Evolutionary conservation across 2,113 vertebrate genomes (phyloP), one percentile per base, ranked within the genome.

Genomic region (Dicrurus megarhynchus): DNA sequence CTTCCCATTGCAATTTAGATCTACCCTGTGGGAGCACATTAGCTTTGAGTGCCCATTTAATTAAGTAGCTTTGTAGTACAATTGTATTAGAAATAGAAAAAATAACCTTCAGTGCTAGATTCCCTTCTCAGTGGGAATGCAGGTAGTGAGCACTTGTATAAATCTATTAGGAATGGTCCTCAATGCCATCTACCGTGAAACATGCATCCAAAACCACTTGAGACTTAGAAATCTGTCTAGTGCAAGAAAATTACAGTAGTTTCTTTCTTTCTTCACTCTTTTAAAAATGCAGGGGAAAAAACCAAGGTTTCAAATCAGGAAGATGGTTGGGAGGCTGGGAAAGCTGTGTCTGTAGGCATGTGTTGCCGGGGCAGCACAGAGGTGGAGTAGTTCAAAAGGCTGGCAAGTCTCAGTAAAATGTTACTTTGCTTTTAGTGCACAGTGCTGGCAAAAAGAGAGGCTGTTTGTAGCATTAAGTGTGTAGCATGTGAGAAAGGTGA

Each of bases 1-100:
- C 85, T 88, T 90, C 71, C 76, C 59, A 5, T 9, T 92, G 83
- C 61, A 83, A 37, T 90, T 93, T 42, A 74, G 42, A 83, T 46
- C 50, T 65, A 77, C 68, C 83, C 87, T 33, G 17, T 63, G 84
- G 87, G 84, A 91, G 55, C 49, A 20, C 0, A 4, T 87, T 65
- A 94, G 18, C 32, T 76, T 90, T 96, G 84, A 93, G 35, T 80
- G 89, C 82, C 75, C 93, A 95, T 95, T 92, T 91, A 95, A 94
- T 95, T 95, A 91, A 71, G 41, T 41, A 57, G 49, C 41, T 76
- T 94, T 77, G 37, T 64, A 89, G 46, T 79, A n/a, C 80, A 82
- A 41, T 91, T 76, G 84, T 83, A 59, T 75, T 83, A 85, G 67
- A 86, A 87, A 56, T 63, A 87, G 74, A 16, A 82, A 85, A 87